phyloP scores from a whole-genome alignment of 2,888 invertebrate genomes.

The Strigamia maritima region DNA sequence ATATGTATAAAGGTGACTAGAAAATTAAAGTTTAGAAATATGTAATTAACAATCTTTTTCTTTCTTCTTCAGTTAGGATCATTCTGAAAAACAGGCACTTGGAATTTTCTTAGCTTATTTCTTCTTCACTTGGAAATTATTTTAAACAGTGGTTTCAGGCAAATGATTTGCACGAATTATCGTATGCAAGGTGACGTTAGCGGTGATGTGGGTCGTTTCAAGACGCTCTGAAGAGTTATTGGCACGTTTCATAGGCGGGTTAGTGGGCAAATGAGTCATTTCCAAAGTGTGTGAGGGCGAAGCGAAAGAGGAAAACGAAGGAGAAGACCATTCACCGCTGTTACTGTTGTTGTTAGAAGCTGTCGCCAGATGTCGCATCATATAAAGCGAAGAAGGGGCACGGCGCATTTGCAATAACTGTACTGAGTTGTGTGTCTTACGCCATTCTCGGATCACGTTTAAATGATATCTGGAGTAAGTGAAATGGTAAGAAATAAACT shows the following conservation, averaged over 20 bases:
- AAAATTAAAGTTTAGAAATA: no score
- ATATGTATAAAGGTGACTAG: no score
- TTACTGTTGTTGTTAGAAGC: constrained; percentile 14
- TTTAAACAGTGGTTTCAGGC: constrained; percentile 31
- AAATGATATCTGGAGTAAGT: constrained; percentile 37
- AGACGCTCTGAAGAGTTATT: not conserved
- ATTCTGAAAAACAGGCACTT: no score
- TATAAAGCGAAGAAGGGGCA: not conserved
- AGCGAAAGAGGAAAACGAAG: not conserved
- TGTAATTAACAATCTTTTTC: no score
- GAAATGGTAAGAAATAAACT: not conserved
- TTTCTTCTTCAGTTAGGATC: no score
- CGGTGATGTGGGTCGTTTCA: not conserved
- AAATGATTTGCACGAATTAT: constrained; percentile 5
- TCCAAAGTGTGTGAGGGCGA: constrained; percentile 7
- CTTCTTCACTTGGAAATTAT: not conserved
- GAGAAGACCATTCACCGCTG: not conserved
- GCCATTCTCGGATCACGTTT: constrained; percentile 35
- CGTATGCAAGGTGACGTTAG: constrained; percentile 12
- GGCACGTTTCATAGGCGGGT: not conserved
- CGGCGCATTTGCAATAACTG: constrained; percentile 38
- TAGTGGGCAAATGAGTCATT: not conserved
- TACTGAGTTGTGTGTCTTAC: constrained; percentile 37
- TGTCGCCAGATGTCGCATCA: not conserved
- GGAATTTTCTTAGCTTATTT: no score